Conservation (phyloP, 2,797 vertebrate genomes). For the Acipenser oxyrinchus region DNA sequence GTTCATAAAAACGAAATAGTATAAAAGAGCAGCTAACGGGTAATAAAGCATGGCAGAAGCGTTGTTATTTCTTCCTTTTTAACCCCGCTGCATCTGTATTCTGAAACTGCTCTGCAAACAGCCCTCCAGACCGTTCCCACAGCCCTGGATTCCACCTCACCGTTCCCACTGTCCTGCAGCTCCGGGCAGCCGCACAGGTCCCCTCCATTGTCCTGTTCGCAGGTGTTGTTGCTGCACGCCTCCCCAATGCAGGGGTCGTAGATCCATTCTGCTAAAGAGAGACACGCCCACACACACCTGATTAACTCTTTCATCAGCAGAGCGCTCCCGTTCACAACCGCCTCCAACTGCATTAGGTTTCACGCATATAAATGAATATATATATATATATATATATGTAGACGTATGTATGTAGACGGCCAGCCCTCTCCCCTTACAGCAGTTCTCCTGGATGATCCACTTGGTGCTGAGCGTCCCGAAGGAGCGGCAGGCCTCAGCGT, state of each 20-base stretch:
- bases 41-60: too few species aligned
- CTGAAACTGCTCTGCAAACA: too few species aligned
- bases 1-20: too few species aligned
- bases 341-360: neutral
- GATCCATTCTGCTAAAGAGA: conserved; percentile 99
- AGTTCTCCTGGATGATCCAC: conserved; percentile 97
- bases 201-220: conserved; percentile 86
- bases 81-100: too few species aligned
- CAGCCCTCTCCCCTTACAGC: conserved; percentile 81
- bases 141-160: conserved; percentile 46
- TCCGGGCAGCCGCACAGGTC: conserved; percentile 92
- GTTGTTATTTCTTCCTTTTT: too few species aligned
- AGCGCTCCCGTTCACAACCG: too few species aligned
- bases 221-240: conserved; percentile 91
- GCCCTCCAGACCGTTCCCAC: neutral
- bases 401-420: conserved; percentile 9
- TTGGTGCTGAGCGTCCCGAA: conserved; percentile 89
- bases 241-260: conserved; percentile 91
- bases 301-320: conserved; percentile 53
- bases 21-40: too few species aligned
- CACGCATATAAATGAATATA: neutral
- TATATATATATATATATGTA: too few species aligned
- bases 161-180: conserved; percentile 70
- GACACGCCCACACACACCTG: conserved; percentile 49
- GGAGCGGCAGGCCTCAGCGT: conserved; percentile 87